Evolutionary conservation across 64 coral and sea anemone genomes (phyloP), one percentile per base, ranked within the genome.

Genomic region (Hydrozoanthus tunicans): DNA sequence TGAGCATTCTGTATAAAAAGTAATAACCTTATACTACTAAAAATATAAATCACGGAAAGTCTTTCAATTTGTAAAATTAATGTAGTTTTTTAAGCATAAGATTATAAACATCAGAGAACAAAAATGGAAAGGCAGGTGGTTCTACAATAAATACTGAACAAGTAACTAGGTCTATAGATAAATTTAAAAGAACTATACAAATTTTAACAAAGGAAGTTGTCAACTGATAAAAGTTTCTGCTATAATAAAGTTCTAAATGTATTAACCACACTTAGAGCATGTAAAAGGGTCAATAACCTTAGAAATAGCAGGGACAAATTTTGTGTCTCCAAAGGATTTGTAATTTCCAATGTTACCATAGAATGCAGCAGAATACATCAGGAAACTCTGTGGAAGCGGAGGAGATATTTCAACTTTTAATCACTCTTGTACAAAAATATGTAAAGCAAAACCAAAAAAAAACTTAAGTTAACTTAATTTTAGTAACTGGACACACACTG

Each of bases 291-390:
- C 15, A 26, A 12, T 95, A 43, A 98, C 96, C 96, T 93, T 98
- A 5, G 91, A 53, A 89, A 98, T 88, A 63, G 89, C 91, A 60
- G 93, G 96, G 43, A 98, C 81, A 91, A 98, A 95, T 70, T 98
- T 98, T 20, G 96, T 98, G 52, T 98, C 96, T 53, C 96, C 97
- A 99, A 95, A 95, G 10, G 94, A 95, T 70, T 99, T 99, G 62
- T 99, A 99, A 66, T 99, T 99, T 4, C 97, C 97, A 89, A 99
- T 89, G 73, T 99, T 99, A 79, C 94, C 94, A 91, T 95, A 99
- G 91, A 99, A 95, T 77, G 94, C 79, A 81, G 97, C 97, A 80
- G 93, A 92, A 94, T 94, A 99, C 62, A 96, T 95, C 71, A 96
- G 67, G 69, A 99, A 96, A 43, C 68, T 94, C 97, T 99, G 89